Evolutionary conservation across 1,140 invertebrate genomes (phyloP).

Genomic region (Euglossa dilemma): DNA sequence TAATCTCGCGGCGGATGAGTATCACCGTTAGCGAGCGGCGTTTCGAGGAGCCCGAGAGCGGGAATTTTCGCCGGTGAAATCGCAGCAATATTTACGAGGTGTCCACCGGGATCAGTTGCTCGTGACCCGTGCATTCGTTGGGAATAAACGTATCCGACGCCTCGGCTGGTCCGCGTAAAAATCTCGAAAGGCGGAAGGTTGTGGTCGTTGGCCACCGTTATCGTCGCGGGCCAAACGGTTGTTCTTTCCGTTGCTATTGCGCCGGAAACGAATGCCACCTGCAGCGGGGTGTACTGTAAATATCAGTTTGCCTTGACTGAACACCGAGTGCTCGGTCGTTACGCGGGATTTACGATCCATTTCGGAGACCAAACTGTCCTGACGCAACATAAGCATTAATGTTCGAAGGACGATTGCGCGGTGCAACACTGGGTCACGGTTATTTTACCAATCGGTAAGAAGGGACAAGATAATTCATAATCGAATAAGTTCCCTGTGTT

Average conservation of each 20-base stretch:
- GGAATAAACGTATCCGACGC: no score
- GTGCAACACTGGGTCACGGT: conserved; percentile 40
- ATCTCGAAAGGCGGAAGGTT: background rate
- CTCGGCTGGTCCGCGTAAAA: background rate
- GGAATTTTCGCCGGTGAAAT: background rate
- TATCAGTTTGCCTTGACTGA: conserved; percentile 65
- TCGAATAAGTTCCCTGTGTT: background rate
- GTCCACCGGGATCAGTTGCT: background rate
- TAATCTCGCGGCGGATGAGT: conserved; percentile 17
- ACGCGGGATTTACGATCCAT: conserved; percentile 59
- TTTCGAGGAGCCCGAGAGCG: background rate
- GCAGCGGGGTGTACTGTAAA: conserved; percentile 47
- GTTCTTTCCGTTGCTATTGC: conserved; percentile 27
- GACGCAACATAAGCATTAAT: conserved; percentile 65
- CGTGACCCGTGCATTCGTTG: background rate
- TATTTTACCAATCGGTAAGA: background rate
- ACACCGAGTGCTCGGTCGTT: conserved; percentile 53
- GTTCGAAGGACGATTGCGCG: conserved; percentile 34
- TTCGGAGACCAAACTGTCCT: conserved; percentile 53
- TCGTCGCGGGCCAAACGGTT: conserved; percentile 10
- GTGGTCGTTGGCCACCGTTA: background rate
- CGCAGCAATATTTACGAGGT: background rate
- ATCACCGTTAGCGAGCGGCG: background rate
- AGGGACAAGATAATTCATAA: no score
- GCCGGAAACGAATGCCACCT: conserved; percentile 37